A percentile compares a stretch with the other conserved stretches of the same genome.
Evolutionary conservation across 2,888 invertebrate species (phyloP).

Genomic region (Conops quadrifasciatus): DNA sequence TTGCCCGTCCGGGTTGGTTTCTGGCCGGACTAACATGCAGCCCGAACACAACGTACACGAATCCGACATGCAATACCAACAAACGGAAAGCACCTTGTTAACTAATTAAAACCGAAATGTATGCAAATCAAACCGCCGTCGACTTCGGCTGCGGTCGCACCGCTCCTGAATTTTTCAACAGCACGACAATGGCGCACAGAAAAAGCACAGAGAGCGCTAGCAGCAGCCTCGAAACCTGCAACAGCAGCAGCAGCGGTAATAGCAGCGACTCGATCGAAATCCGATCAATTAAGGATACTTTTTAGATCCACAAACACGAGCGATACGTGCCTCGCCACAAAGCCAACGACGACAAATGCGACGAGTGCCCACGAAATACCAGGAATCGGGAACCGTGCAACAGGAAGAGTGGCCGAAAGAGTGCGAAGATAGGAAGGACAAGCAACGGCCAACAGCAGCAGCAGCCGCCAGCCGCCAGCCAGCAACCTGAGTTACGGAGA

Average conservation of each 20-base stretch:
- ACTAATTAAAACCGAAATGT: constrained; percentile 63
- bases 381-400: constrained; percentile 43
- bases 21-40: constrained; percentile 24
- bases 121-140: constrained; percentile 58
- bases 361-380: constrained; percentile 39
- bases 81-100: constrained; percentile 59
- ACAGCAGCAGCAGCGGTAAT: constrained; percentile 1
- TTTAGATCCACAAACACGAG: constrained; percentile 36
- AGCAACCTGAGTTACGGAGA: constrained; percentile 9
- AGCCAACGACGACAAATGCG: constrained; percentile 25
- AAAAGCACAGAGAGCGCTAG: background rate
- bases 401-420: constrained; percentile 3
- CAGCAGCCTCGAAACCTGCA: background rate
- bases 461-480: background rate
- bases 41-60: constrained; percentile 34
- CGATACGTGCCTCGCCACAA: constrained; percentile 1
- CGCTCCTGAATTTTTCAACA: constrained; percentile 26
- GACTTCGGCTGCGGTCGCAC: constrained; percentile 17
- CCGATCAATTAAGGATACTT: constrained; percentile 52
- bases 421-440: background rate
- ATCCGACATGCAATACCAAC: constrained; percentile 56
- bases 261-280: constrained; percentile 43
- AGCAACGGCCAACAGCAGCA: constrained; percentile 6
- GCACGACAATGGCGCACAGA: constrained; percentile 19
- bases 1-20: constrained; percentile 21